These are phyloP conservation scores for Acanthurus leucopareius DNA, from an alignment of 2,797 vertebrate species.

Conservation along the genomic window DNA sequence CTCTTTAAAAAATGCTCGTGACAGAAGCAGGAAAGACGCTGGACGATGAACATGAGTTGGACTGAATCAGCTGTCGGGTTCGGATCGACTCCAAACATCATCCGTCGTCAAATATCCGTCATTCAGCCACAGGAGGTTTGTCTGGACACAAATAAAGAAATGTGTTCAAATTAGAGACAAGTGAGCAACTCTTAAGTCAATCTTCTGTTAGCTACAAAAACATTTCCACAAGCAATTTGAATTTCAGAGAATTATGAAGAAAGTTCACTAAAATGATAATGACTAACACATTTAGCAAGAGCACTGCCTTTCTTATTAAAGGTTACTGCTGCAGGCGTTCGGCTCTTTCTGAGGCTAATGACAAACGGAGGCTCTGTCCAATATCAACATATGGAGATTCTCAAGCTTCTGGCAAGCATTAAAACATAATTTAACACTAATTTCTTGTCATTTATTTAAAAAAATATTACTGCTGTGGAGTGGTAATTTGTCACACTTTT, in stretches of 20 bases:
- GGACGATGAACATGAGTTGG: not conserved
- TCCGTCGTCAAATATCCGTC: not conserved
- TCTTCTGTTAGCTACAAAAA: constrained; percentile 19
- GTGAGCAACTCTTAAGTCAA: not conserved
- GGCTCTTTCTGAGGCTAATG: constrained; percentile 53
- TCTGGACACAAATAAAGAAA: not conserved
- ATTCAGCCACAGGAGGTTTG: not conserved
- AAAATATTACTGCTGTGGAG: constrained; percentile 29
- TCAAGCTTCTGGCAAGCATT: constrained; percentile 39
- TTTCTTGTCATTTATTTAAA: constrained; percentile 46
- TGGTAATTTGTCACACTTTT: constrained; percentile 28
- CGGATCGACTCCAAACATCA: not conserved
- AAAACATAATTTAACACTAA: constrained; percentile 45
- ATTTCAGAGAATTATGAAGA: constrained; percentile 13
- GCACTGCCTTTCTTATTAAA: constrained; percentile 42
- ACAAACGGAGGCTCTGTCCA: constrained; percentile 43
- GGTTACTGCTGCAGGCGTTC: constrained; percentile 44
- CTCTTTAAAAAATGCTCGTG: not conserved
- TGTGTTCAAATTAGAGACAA: constrained; percentile 6
- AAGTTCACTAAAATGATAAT: constrained; percentile 16
- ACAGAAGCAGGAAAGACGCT: not conserved
- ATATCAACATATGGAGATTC: constrained; percentile 38
- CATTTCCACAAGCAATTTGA: constrained; percentile 14
- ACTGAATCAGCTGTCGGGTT: not conserved
- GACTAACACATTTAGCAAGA: constrained; percentile 1